Base-by-base conservation (phyloP, 2,888 invertebrate genomes). In the Lampropteryx suffumata region DNA sequence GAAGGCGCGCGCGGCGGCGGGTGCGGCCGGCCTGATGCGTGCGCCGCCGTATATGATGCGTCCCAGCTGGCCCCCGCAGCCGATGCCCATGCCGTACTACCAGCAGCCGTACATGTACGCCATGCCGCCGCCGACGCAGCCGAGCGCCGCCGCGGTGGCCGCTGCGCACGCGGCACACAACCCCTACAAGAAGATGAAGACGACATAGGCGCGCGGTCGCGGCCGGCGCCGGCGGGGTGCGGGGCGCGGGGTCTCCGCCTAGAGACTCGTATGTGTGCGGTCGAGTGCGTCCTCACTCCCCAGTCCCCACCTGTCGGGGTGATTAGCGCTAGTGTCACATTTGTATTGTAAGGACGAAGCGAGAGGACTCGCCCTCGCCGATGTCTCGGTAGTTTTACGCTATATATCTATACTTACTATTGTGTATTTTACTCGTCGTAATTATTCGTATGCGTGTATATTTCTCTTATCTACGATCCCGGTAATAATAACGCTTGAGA, bases 161-260 rank as follows among this genome's bases (percentile, higher is more conserved):
- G 83, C 87, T 29, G 83, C 86, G 52, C 82, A 84, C 54, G 84
- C 84, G 39, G 92, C 95, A 7, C 53, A 53, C 78, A 96, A 96
- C 81, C 97, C 97, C 50, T 96, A 95, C 89, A 97, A 97, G 90
- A 96, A 96, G 91, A 94, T 96, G 94, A 96, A 96, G 91, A 96
- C 96, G 71, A 96, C 94, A 79, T 95, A 94, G 70, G 76, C 67
- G 57, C 65, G 70, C 65, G 71, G 65, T 59, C 59, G 67, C 14
- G 61, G 60, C 64, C 76, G 75, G 79, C 82, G 79, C 71, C 76
- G 80, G 82, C 75, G 83, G 82, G 84, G 81, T 78, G 82, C 82
- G 81, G 82, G 84, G 80, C 82, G 87, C 86, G 86, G 87, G 86
- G 86, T 82, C 85, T 85, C 84, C 85, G 79, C 82, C 75, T 87